Percentiles rank a stretch among this genome's conserved stretches.
Evolutionary conservation across 2,113 vertebrate species (phyloP).

Genomic region (Elaphurus davidianus): DNA sequence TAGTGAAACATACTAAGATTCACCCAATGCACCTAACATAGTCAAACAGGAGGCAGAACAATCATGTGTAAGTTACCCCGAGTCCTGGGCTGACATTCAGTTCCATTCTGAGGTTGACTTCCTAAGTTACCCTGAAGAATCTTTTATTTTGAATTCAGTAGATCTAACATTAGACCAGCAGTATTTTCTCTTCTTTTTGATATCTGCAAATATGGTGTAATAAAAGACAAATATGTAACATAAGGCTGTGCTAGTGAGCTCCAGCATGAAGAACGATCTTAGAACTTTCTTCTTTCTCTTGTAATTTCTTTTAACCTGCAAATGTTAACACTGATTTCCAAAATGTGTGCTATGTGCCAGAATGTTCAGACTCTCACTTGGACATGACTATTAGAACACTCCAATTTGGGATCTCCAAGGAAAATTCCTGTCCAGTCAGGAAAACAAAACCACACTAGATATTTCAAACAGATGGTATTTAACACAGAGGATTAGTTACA

Average conservation of each 20-base stretch:
- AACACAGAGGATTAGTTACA: neutral
- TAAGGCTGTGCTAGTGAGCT: neutral
- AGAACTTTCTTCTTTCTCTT: neutral
- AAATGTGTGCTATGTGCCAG: neutral
- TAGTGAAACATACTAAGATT: neutral
- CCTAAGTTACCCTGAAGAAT: neutral
- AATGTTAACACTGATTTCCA: neutral
- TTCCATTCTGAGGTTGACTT: neutral
- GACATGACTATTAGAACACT: slow-evolving; percentile 29
- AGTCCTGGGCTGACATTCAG: neutral
- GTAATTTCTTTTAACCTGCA: neutral
- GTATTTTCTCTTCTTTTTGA: slow-evolving; percentile 9
- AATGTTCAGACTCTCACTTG: slow-evolving; percentile 14
- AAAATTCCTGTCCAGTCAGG: slow-evolving; percentile 53
- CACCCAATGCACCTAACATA: neutral
- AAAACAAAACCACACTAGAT: slow-evolving; percentile 40
- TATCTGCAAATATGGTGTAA: neutral
- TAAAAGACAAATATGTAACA: neutral
- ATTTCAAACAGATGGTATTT: slow-evolving; percentile 52
- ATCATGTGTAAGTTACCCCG: rapidly evolving
- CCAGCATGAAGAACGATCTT: neutral
- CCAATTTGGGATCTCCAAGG: slow-evolving; percentile 36
- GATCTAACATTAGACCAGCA: neutral
- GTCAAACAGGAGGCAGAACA: neutral
- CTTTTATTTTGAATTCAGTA: neutral